phyloP scores from a whole-genome alignment of 2,113 vertebrate genomes.

The Ellobius talpinus region DNA sequence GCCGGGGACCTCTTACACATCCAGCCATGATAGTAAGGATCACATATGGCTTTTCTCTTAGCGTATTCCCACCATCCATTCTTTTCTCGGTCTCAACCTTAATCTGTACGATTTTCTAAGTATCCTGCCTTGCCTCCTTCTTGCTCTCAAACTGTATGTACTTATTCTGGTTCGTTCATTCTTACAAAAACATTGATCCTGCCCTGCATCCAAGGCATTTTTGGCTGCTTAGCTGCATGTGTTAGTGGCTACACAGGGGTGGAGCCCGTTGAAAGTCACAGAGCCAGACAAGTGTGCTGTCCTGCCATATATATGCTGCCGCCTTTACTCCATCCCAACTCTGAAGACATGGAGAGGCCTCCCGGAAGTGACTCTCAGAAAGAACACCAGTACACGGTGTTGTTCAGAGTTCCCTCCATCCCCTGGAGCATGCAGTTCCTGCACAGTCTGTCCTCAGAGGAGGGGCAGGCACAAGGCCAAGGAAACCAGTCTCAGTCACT shows the following conservation, averaged over 20 bases:
- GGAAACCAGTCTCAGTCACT: not conserved
- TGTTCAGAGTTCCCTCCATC: no score
- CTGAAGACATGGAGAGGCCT: not conserved
- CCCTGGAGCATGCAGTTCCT: accelerated
- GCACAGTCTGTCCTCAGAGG: not conserved
- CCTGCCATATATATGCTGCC: accelerated
- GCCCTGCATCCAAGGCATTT: not conserved
- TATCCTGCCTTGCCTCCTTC: no score
- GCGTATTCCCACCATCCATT: not conserved
- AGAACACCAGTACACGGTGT: accelerated
- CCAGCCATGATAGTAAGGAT: not conserved
- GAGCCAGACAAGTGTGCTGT: not conserved
- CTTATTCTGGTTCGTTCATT: not conserved
- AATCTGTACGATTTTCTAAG: not conserved
- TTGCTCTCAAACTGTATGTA: not conserved
- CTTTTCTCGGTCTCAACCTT: constrained; percentile 18
- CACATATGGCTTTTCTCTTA: not conserved
- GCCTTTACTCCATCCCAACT: accelerated
- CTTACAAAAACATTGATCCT: not conserved
- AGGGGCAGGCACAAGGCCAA: not conserved
- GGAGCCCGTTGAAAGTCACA: no score
- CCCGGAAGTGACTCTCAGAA: not conserved
- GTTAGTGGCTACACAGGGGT: no score
- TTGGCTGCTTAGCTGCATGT: not conserved
- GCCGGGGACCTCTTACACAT: accelerated